phyloP scores from a whole-genome alignment of 2,113 vertebrate species.

The Bubo bubo region DNA sequence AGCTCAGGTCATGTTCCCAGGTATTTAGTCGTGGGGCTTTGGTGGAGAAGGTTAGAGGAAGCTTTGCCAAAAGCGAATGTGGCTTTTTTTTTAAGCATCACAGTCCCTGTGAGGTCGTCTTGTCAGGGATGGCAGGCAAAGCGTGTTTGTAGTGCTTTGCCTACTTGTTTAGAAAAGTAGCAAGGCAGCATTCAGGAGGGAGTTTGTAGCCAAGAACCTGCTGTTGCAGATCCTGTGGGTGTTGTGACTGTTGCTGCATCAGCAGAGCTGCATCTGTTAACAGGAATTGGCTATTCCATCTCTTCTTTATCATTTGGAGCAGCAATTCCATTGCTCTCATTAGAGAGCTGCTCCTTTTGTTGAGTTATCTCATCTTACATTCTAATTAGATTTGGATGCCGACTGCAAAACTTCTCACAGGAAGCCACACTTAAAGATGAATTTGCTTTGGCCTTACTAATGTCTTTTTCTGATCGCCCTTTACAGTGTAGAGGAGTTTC shows the following conservation, averaged over 20 bases:
- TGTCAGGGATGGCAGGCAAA: background rate
- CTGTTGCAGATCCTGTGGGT: constrained; percentile 43
- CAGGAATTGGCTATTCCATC: constrained; percentile 32
- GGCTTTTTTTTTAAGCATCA: background rate
- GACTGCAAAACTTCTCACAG: constrained; percentile 10
- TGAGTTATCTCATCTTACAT: constrained; percentile 42
- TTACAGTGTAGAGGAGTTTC: background rate
- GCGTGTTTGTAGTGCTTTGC: background rate
- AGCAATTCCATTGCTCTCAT: constrained; percentile 36
- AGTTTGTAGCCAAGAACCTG: constrained; percentile 23
- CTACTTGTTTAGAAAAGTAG: background rate
- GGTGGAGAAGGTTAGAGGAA: background rate
- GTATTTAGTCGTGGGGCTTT: background rate
- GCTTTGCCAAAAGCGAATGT: background rate
- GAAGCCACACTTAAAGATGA: constrained; percentile 8
- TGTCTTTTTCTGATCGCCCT: background rate
- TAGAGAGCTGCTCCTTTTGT: constrained; percentile 39
- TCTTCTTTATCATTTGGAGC: constrained; percentile 2
- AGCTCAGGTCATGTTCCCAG: background rate
- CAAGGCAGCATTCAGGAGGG: background rate
- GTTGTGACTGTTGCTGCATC: constrained; percentile 48
- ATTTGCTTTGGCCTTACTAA: constrained; percentile 23
- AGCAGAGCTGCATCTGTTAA: constrained; percentile 55
- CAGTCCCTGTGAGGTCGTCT: background rate
- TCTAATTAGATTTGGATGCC: constrained; percentile 37